Conservation (phyloP, 2,113 vertebrate species). For the Catagonus wagneri region DNA sequence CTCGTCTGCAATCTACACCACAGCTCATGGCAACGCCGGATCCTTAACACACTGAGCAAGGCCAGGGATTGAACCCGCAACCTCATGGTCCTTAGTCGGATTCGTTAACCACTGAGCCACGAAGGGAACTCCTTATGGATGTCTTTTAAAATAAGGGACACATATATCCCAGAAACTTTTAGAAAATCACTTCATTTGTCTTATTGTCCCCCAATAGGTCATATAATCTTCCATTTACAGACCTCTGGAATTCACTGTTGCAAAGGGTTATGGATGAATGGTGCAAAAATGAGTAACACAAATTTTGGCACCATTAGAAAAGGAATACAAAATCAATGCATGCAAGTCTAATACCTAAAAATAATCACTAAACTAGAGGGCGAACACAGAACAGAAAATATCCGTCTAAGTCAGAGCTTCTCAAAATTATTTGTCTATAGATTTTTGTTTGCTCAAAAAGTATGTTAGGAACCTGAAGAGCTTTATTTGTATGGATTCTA, state of each 20-base stretch:
- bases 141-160: neutral
- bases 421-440: neutral
- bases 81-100: too few species aligned
- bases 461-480: neutral
- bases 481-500: neutral
- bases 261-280: neutral
- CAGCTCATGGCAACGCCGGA: too few species aligned
- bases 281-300: neutral
- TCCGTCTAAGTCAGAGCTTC: neutral
- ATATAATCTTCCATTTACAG: neutral
- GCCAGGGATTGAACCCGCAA: too few species aligned
- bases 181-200: neutral
- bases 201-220: neutral
- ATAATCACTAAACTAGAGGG: neutral
- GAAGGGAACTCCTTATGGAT: too few species aligned
- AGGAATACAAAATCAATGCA: neutral
- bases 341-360: neutral
- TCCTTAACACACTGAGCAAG: too few species aligned
- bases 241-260: neutral
- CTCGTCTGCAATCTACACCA: too few species aligned
- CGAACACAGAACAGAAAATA: neutral
- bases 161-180: neutral
- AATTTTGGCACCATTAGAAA: neutral
- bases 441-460: neutral
- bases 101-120: too few species aligned